These are phyloP conservation scores for Cryptocephalus primarius DNA, from an alignment of 2,888 invertebrate genomes.

Conservation along the genomic window DNA sequence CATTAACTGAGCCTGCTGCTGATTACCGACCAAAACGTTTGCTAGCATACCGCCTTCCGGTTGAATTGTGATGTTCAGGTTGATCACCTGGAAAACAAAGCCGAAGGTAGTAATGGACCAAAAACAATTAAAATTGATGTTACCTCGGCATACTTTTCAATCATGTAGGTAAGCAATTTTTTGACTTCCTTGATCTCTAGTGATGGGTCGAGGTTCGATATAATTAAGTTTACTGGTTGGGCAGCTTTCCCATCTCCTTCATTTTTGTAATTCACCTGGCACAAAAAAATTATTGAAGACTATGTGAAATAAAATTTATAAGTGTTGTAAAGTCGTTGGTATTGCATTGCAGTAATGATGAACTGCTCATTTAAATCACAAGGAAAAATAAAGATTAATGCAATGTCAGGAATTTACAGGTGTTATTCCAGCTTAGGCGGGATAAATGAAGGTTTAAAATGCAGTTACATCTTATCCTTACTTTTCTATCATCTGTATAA, in stretches of 20 bases:
- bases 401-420: no score
- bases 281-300: constrained; percentile 3
- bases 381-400: no score
- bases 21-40: constrained; percentile 53
- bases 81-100: constrained; percentile 39
- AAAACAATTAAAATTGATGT: neutral
- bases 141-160: constrained; percentile 55
- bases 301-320: no score
- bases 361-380: no score
- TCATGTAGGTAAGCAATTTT: constrained; percentile 48
- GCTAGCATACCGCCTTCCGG: constrained; percentile 60
- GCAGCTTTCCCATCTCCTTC: constrained; percentile 6
- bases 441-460: no score
- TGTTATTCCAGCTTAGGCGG: no score
- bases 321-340: no score
- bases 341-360: no score
- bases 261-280: constrained; percentile 7
- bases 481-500: constrained; percentile 5
- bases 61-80: constrained; percentile 50
- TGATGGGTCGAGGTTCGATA: constrained; percentile 61
- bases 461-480: neutral
- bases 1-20: constrained; percentile 57
- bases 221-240: constrained; percentile 42
- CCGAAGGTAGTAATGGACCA: neutral
- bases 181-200: constrained; percentile 56